Base-by-base conservation (phyloP, 2,888 invertebrate genomes). In the Noctua fimbriata region DNA sequence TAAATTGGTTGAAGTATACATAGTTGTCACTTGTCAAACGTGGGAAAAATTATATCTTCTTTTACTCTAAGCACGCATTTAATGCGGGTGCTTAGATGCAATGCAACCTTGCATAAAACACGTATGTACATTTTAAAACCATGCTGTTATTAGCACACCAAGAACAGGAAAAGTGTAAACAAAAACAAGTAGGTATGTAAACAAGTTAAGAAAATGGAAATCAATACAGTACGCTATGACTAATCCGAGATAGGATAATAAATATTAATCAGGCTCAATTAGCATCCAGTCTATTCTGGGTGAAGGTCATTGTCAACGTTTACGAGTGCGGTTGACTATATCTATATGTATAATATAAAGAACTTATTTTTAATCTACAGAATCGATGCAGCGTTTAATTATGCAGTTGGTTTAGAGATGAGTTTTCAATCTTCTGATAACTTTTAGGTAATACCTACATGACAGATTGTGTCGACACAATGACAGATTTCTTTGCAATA, bases 231-330 rank as follows among this genome's bases (percentile, higher is more conserved):
- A 69, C 28, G 10, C 18, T 60, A 76, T 75, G 76, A 84, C 76
- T 85, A 76, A 83, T 79, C 70, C 44, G 32, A 70, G 58, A 65
- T 73, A 63, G 58, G 16, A 49, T 86, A 36, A 82, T 84, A 73
- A 76, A 85, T 85, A 87, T 85, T 83, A 71, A 87, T 74, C 24
- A 60, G 60, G 36, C 44, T 28, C 73, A 69, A 87, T 85, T 87
- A 85, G 65, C 84, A 58, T 66, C 55, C n/a, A 73, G 60, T 72
- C 41, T 76, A 83, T 76, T 76, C 36, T 28, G 52, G 72, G 65
- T 66, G 76, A 87, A 79, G 79, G 76, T 41, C 74, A 79, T 63
- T 83, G 87, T 66, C 76, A 83, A 65, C 32, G 41, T 47, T 47
- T 63, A 69, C 16, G 21, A 44, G 63, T 18, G 41, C 16, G 18